Conservation (phyloP, 1,140 invertebrate species). For the Acyrthosiphon pisum region DNA sequence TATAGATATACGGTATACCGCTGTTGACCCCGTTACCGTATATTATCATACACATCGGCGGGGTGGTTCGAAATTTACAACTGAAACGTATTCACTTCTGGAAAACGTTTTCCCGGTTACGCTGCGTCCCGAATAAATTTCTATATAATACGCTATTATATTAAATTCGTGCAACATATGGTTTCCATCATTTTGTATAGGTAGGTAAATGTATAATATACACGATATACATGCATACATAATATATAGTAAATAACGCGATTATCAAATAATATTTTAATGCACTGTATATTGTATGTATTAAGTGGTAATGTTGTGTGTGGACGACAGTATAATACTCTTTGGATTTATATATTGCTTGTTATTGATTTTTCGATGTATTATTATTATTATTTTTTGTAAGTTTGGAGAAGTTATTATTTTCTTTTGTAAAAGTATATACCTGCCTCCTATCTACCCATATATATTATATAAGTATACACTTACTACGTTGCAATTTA, state of each 20-base stretch:
- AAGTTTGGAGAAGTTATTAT: constrained; percentile 4
- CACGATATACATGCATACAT: background rate
- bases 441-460: background rate
- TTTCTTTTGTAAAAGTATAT: constrained; percentile 33
- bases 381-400: background rate
- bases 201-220: background rate
- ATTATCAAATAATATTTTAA: background rate
- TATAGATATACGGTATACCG: background rate
- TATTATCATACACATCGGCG: background rate
- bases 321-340: background rate
- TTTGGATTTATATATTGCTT: constrained; percentile 14
- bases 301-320: background rate
- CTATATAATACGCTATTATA: background rate
- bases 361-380: constrained; percentile 32
- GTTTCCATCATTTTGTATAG: constrained; percentile 23
- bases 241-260: background rate
- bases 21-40: background rate
- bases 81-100: background rate
- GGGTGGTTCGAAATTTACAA: background rate
- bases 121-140: background rate
- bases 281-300: background rate
- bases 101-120: constrained; percentile 20
- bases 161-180: background rate
- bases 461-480: constrained; percentile 19
- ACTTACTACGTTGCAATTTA: constrained; percentile 13